phyloP scores from a whole-genome alignment of 2,797 vertebrate genomes.

The Dipus sagitta region DNA sequence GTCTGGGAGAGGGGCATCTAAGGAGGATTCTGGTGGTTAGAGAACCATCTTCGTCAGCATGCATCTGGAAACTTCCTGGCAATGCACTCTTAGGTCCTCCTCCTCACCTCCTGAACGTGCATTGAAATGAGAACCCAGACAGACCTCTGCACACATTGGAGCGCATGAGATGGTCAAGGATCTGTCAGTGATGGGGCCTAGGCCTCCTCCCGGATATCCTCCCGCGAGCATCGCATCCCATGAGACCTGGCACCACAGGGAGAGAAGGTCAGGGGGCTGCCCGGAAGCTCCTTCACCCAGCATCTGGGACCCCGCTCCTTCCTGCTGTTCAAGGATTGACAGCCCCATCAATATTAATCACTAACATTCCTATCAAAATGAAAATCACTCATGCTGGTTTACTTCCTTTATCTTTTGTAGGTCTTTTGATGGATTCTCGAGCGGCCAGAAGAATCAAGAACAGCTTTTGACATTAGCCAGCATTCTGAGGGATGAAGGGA shows the following conservation, averaged over 20 bases:
- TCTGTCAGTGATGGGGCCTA: background rate
- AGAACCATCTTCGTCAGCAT: background rate
- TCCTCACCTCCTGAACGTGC: background rate
- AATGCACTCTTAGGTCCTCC: background rate
- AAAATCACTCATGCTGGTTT: background rate
- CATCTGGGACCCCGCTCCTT: accelerated
- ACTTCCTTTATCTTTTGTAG: constrained; percentile 80
- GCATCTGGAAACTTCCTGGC: background rate
- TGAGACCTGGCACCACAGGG: background rate
- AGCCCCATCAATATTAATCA: background rate
- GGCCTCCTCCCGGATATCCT: background rate
- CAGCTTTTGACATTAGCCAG: constrained; percentile 90
- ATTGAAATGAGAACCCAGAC: background rate
- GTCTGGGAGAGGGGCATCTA: background rate
- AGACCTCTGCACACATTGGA: background rate
- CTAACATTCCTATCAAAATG: background rate
- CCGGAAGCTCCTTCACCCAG: background rate
- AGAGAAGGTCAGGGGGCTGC: background rate
- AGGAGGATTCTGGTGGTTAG: background rate
- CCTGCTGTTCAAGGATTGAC: background rate
- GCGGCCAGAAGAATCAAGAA: constrained; percentile 88
- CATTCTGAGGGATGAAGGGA: constrained; percentile 89
- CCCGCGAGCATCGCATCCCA: accelerated
- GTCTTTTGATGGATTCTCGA: constrained; percentile 89
- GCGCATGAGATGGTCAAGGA: background rate